Percentiles rank a stretch among this genome's conserved stretches.
Evolutionary conservation across 2,113 vertebrate species (phyloP).

Genomic region (Noturus placidus): DNA sequence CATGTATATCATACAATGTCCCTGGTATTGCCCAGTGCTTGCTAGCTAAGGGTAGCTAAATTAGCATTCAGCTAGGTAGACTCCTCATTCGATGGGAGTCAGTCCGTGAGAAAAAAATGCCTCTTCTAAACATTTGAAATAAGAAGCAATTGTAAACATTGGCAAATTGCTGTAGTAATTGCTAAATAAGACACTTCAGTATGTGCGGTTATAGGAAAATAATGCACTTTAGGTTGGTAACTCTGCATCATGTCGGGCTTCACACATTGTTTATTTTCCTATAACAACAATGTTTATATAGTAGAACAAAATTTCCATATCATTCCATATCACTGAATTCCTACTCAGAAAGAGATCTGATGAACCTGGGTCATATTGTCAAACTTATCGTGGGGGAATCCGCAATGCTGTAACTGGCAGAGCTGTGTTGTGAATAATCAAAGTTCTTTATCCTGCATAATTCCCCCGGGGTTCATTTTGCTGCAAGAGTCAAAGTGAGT

Average conservation of each 20-base stretch:
- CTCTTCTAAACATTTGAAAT: too few species aligned
- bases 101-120: too few species aligned
- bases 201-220: not conserved
- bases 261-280: not conserved
- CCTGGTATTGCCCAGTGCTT: too few species aligned
- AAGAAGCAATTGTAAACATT: not conserved
- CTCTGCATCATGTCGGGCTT: not conserved
- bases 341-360: slow-evolving; percentile 47
- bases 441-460: not conserved
- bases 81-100: too few species aligned
- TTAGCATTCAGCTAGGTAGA: too few species aligned
- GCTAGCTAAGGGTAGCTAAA: too few species aligned
- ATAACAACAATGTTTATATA: not conserved
- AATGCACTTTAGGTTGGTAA: not conserved
- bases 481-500: slow-evolving; percentile 16
- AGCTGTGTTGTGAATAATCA: slow-evolving; percentile 14
- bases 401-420: slow-evolving; percentile 46
- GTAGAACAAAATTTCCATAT: too few species aligned
- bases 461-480: slow-evolving; percentile 29
- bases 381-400: slow-evolving; percentile 51
- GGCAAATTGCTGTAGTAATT: not conserved
- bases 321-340: not conserved
- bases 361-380: slow-evolving; percentile 68
- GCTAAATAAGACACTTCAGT: not conserved
- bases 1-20: too few species aligned